Base-by-base conservation (phyloP, 2,113 vertebrate genomes). In the Myrmophylax atrothorax region DNA sequence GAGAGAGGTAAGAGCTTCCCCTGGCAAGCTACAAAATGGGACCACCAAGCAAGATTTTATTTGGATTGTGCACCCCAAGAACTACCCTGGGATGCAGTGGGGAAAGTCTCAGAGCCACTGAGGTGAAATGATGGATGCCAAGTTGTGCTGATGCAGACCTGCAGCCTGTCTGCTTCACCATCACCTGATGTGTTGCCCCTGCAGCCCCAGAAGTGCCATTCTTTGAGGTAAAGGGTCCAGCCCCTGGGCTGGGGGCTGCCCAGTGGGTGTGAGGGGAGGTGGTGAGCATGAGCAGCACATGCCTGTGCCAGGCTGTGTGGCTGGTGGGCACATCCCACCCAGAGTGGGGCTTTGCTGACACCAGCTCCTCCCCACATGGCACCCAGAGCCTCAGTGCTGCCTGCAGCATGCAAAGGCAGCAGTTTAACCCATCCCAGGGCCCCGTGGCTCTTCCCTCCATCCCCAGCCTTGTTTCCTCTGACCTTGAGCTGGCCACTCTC, bases 291-390 rank as follows among this genome's bases (percentile, higher is more conserved):
- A 72, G 28, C 28, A 46, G 16, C 5, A 2, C 25, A 6, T 16
- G 3, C 0, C 0, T 1, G 12, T 56, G 78, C 46, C 0, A 0
- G 50, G 37, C 26, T 70, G 1, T 4, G 28, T 3, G 11, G 5
- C 20, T 0, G 3, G 42, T 4, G 8, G 29, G 25, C 14, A 58
- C 23, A 18, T 68, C 63, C 44, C 49, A 9, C 18, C 28, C 4
- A 0, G 29, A 13, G 64, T 6, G 3, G 46, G 40, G 70, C 83
- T 46, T 25, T n/a, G 60, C 77, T 67, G 67, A 62, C 42, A 37
- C 44, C 0, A 0, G 24, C 13, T 20, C 29, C 29, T 40, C 31
- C 56, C 64, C 12, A 4, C 40, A 52, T 60, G 44, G 80, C 53
- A 6, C 25, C 53, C 0, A 0, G 8, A 35, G 87, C 58, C 49